Base-by-base conservation (phyloP, 2,888 invertebrate species). In the Eristalis arbustorum region DNA sequence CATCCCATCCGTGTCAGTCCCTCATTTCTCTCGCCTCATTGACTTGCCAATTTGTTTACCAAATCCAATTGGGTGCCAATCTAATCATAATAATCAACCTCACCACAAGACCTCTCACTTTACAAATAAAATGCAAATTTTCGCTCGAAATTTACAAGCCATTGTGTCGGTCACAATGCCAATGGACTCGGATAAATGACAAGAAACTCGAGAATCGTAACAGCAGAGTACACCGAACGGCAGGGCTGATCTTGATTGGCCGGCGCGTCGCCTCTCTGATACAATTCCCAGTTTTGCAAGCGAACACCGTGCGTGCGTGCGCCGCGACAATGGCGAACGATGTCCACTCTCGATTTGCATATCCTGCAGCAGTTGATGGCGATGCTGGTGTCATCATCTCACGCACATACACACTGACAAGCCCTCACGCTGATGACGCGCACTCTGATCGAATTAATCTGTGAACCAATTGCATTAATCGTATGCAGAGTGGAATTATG, bases 391-490 rank as follows among this genome's bases (percentile, higher is more conserved):
- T 34, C 40, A 28, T 56, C 37, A 10, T 13, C 62, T 6, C 13
- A 49, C 56, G 28, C 28, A 42, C 25, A n/a, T 13, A 37, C n/a
- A 23, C 40, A 40, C 42, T 37, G 31, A 31, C 31, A 6, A 4
- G 6, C 31, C 14, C 13, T 3, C 59, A 56, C 22, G 59, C 18
- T 40, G 18, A 49, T 25, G 25, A 14, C 67, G 11, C 22, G 63
- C 37, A 4, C 23, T 67, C 14, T 49, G 22, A 25, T 57, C 28
- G 28, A 10, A 61, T 68, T 8, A 63, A 81, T 74, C 77, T 85
- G 74, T 77, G 42, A 71, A 68, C 40, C 72, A 81, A 81, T 81
- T 85, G 69, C 81, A 42, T 69, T 82, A 82, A 82, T 81, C 34
- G 62, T 78, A 82, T 81, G 57, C 74, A 61, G 71, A 82, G 64